Base-by-base conservation (phyloP, 30 jellyfish, hydroid and myxozoan species). In the Sanderia malayensis region DNA sequence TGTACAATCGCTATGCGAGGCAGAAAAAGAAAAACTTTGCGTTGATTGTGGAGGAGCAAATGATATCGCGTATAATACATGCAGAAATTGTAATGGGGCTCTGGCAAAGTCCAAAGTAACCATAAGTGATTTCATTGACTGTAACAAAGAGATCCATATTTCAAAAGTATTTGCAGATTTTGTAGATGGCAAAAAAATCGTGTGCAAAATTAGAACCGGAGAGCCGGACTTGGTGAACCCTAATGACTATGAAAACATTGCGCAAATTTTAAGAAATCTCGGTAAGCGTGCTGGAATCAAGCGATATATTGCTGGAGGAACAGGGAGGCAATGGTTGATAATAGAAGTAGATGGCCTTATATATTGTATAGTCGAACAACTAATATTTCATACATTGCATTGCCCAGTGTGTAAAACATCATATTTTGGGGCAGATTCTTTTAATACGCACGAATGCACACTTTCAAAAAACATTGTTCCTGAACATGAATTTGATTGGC, bases 401-500 rank as follows among this genome's bases (percentile, higher is more conserved):
- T 76, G 88, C 41, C 47, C 71, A 0, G 26, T 13, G 0, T 74
- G 81, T 60, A 33, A 62, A 0, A 2, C 0, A 0, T 1, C 79
- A 1, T 34, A 17, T 0, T 58, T 2, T 1, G 70, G 58, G 0
- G 0, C n/a, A 0, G 81, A 44, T 15, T 19, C 0, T 10, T 61
- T 41, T 59, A 61, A 60, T 0, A 28, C 19, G 0, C 71, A 58
- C 45, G 55, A 8, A 7, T 74, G 86, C 68, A 70, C 20, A 25
- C 17, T 21, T 21, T 37, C 13, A 24, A 53, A n/a, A 4, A 71
- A 22, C 10, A 45, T 19, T 18, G 9, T 4, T 0, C 53, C 66
- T 0, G 86, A 29, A 58, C 66, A 74, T 49, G 79, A 74, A 32
- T 58, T 57, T 37, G 86, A 74, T 22, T 74, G 86, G 86, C 8